A percentile compares a stretch with the other conserved stretches of the same genome.
phyloP scores from a whole-genome alignment of 2,113 vertebrate genomes.

The Takifugu bimaculatus region DNA sequence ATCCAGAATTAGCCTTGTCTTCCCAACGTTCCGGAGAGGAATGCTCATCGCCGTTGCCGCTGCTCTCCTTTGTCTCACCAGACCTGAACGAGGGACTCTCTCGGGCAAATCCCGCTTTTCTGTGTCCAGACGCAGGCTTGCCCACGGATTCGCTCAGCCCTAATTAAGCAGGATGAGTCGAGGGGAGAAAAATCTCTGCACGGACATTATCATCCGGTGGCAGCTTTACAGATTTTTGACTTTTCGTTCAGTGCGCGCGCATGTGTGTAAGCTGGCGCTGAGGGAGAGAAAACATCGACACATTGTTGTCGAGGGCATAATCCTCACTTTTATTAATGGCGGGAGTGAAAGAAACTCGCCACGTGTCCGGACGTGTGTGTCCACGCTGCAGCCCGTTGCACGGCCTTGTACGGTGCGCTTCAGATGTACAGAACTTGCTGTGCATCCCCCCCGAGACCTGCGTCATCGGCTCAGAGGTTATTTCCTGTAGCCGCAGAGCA shows the following conservation, averaged over 20 bases:
- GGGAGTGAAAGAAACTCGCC: neutral
- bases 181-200: slow-evolving; percentile 38
- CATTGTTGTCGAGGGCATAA: slow-evolving; percentile 22
- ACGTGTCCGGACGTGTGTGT: slow-evolving; percentile 17
- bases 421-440: slow-evolving; percentile 45
- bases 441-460: slow-evolving; percentile 59
- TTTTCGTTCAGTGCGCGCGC: slow-evolving; percentile 38
- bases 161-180: slow-evolving; percentile 58
- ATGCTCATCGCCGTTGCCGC: slow-evolving; percentile 29
- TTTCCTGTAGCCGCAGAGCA: slow-evolving; percentile 67
- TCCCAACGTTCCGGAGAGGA: slow-evolving; percentile 31
- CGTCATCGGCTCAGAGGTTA: slow-evolving; percentile 64
- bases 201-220: slow-evolving; percentile 55
- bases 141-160: slow-evolving; percentile 53
- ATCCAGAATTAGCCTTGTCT: slow-evolving; percentile 48
- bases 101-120: slow-evolving; percentile 54
- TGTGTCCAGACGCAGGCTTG: slow-evolving; percentile 39
- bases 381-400: slow-evolving; percentile 22
- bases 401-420: slow-evolving; percentile 29
- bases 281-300: slow-evolving; percentile 18
- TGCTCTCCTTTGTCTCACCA: slow-evolving; percentile 51
- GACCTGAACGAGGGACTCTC: slow-evolving; percentile 39
- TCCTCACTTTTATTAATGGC: slow-evolving; percentile 14
- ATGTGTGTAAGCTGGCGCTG: slow-evolving; percentile 29
- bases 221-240: slow-evolving; percentile 56